phyloP scores from a whole-genome alignment of 1,140 invertebrate species.

The Heliothis subflexa region DNA sequence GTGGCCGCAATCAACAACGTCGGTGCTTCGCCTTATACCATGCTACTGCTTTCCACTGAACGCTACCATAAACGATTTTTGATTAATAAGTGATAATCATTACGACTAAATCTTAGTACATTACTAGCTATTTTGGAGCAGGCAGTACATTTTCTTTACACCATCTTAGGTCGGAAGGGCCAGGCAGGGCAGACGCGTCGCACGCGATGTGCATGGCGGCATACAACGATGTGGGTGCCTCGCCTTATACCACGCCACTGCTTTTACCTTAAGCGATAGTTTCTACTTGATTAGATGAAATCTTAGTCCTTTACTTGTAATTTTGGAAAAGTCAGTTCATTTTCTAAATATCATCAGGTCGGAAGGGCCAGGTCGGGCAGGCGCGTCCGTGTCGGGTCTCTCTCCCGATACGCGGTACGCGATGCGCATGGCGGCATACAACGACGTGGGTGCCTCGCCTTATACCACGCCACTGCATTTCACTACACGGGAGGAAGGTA shows the following conservation, averaged over 20 bases:
- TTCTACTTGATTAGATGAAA: too few species aligned
- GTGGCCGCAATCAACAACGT: constrained; percentile 78
- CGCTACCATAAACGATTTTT: too few species aligned
- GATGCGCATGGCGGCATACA: constrained; percentile 75
- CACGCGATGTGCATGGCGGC: constrained; percentile 79
- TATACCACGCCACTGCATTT: constrained; percentile 78
- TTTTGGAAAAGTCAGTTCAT: not conserved
- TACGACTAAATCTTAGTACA: too few species aligned
- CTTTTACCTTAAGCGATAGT: too few species aligned
- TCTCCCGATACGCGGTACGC: constrained; percentile 80
- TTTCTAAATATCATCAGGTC: constrained; percentile 57
- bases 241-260: constrained; percentile 72
- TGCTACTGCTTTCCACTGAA: constrained; percentile 73
- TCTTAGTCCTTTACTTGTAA: not conserved
- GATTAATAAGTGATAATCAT: too few species aligned
- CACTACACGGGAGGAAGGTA: constrained; percentile 80
- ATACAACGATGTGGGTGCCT: constrained; percentile 77
- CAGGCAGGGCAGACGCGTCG: constrained; percentile 73
- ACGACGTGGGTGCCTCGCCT: constrained; percentile 77
- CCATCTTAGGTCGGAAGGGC: constrained; percentile 72
- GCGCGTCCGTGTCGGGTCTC: constrained; percentile 71
- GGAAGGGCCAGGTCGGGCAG: constrained; percentile 77
- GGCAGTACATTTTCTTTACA: not conserved
- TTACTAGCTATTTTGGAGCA: not conserved
- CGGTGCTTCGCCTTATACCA: constrained; percentile 72